These are phyloP conservation scores for Lithophane semibrunnea DNA, from an alignment of 2,888 invertebrate genomes.

Conservation along the genomic window DNA sequence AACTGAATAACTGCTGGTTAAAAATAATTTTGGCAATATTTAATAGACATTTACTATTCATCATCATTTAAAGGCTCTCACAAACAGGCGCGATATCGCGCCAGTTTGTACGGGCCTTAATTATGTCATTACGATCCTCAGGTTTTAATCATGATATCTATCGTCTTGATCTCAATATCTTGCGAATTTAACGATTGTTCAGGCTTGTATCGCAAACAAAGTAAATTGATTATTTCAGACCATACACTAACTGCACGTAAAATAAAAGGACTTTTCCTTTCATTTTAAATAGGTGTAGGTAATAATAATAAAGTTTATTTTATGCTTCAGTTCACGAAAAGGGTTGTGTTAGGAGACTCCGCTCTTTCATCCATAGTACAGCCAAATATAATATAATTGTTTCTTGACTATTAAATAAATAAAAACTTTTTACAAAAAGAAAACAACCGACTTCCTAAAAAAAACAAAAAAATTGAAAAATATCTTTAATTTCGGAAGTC, in stretches of 20 bases:
- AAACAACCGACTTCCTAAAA: no score
- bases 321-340: background rate
- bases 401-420: no score
- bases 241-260: background rate
- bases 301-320: background rate
- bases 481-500: no score
- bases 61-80: background rate
- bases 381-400: no score
- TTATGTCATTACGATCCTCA: background rate
- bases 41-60: background rate
- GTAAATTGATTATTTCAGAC: conserved; percentile 6
- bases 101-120: no score
- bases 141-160: conserved; percentile 11
- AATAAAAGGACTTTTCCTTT: background rate
- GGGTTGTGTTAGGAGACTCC: background rate
- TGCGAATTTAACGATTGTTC: conserved; percentile 1
- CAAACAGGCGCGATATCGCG: no score
- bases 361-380: background rate
- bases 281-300: no score
- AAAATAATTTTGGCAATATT: conserved; percentile 16
- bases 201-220: background rate
- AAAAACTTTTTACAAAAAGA: no score
- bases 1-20: conserved; percentile 18
- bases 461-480: no score
- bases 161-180: conserved; percentile 27